phyloP scores from a whole-genome alignment of 92 coral and sea anemone species.

The Porites lobata region DNA sequence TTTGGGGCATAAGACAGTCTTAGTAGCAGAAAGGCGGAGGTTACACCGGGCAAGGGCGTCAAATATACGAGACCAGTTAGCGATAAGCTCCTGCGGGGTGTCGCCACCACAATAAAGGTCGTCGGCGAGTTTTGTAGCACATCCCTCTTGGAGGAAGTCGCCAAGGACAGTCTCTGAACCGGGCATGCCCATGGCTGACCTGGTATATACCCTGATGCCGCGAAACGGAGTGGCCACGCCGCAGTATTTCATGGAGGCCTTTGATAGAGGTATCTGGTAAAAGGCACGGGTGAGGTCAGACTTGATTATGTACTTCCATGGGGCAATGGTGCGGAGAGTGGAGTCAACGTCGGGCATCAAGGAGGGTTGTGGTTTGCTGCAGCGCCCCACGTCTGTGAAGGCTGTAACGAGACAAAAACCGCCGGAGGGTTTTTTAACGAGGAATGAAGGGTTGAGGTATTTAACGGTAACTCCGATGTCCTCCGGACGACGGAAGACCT shows the following conservation, averaged over 20 bases:
- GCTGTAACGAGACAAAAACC: neutral
- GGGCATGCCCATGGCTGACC: constrained; percentile 56
- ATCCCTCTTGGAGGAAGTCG: constrained; percentile 12
- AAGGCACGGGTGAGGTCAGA: constrained; percentile 2
- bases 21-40: constrained; percentile 23
- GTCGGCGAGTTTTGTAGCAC: constrained; percentile 53
- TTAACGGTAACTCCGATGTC: constrained; percentile 1
- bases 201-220: constrained; percentile 33
- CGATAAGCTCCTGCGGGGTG: constrained; percentile 37
- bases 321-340: neutral
- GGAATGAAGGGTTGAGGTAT: neutral
- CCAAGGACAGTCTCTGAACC: constrained; percentile 46
- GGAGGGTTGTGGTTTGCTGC: neutral
- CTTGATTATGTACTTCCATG: neutral
- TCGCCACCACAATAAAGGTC: constrained; percentile 56
- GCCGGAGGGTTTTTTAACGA: neutral
- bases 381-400: neutral
- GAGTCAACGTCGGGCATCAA: constrained; percentile 3
- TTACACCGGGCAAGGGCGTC: constrained; percentile 14
- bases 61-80: too few relatives aligned
- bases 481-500: too few relatives aligned
- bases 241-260: constrained; percentile 42
- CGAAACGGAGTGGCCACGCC: constrained; percentile 50
- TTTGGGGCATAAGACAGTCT: constrained; percentile 38
- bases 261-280: constrained; percentile 27